These are phyloP conservation scores for Chironomus tentans DNA, from an alignment of 2,888 invertebrate genomes.

Conservation along the genomic window DNA sequence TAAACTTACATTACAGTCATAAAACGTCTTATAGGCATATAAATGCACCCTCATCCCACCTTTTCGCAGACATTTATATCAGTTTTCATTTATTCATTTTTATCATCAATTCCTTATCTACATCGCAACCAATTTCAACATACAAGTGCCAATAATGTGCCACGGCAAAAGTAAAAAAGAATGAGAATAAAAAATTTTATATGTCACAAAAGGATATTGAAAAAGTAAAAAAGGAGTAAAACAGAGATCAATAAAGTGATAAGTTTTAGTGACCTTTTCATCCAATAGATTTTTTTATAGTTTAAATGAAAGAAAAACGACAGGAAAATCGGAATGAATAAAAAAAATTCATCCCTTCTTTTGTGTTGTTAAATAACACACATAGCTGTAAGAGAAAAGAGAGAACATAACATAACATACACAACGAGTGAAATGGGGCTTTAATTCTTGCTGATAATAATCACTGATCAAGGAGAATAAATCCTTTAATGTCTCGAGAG, in stretches of 20 bases:
- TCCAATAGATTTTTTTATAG: conserved; percentile 21
- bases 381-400: neutral
- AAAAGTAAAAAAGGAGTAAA: neutral
- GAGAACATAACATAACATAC: neutral
- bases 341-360: neutral
- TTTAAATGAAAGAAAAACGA: neutral
- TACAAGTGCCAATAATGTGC: neutral
- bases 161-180: neutral
- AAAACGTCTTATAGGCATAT: neutral
- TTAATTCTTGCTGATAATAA: conserved; percentile 23
- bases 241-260: conserved; percentile 23
- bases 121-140: neutral
- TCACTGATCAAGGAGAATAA: conserved; percentile 20
- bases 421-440: neutral
- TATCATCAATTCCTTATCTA: neutral
- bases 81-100: neutral
- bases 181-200: neutral
- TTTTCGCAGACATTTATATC: neutral
- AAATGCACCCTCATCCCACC: neutral
- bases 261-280: conserved; percentile 19
- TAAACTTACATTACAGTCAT: too few species aligned
- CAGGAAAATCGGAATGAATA: neutral
- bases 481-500: conserved; percentile 22
- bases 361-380: neutral
- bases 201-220: neutral